A percentile compares a stretch with the other conserved stretches of the same genome.
Evolutionary conservation across 2,888 invertebrate genomes (phyloP).

Genomic region (Stenoptilia bipunctidactyla): DNA sequence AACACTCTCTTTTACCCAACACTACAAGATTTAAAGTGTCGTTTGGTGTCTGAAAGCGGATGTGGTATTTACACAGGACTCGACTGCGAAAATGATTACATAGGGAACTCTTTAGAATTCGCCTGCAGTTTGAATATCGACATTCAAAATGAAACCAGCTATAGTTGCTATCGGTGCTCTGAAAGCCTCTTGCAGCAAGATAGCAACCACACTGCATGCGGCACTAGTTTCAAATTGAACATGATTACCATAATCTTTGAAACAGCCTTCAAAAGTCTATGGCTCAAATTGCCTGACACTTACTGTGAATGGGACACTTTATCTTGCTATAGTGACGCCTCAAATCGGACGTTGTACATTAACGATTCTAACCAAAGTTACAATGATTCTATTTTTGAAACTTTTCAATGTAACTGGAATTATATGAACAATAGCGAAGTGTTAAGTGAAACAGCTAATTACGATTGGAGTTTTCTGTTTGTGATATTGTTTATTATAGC

Average conservation of each 20-base stretch:
- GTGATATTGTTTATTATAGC: slow-evolving; percentile 88
- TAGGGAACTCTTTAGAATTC: slow-evolving; percentile 18
- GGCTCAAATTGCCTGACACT: slow-evolving; percentile 44
- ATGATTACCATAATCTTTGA: slow-evolving; percentile 47
- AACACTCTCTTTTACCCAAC: slow-evolving; percentile 25
- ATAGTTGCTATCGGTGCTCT: slow-evolving; percentile 41
- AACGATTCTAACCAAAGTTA: slow-evolving; percentile 27
- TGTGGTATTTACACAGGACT: slow-evolving; percentile 38
- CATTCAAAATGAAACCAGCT: slow-evolving; percentile 58
- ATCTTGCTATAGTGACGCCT: slow-evolving; percentile 35
- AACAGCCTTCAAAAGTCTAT: slow-evolving; percentile 48
- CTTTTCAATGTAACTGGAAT: slow-evolving; percentile 50
- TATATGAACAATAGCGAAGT: slow-evolving; percentile 30
- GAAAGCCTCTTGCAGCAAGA: slow-evolving; percentile 33
- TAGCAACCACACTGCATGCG: slow-evolving; percentile 45
- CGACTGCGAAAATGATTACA: slow-evolving; percentile 28
- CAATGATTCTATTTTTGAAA: slow-evolving; percentile 26
- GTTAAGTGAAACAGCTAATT: slow-evolving; percentile 35
- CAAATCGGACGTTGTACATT: slow-evolving; percentile 48
- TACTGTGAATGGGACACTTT: slow-evolving; percentile 43
- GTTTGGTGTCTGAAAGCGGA: slow-evolving; percentile 29
- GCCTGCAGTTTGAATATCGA: slow-evolving; percentile 49
- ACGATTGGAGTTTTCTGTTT: slow-evolving; percentile 88
- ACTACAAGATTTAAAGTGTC: slow-evolving; percentile 46
- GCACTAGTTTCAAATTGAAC: slow-evolving; percentile 51